A percentile compares a stretch with the other conserved stretches of the same genome.
Conservation (phyloP, 2,888 invertebrate species). For the Heliconius ethilla region DNA sequence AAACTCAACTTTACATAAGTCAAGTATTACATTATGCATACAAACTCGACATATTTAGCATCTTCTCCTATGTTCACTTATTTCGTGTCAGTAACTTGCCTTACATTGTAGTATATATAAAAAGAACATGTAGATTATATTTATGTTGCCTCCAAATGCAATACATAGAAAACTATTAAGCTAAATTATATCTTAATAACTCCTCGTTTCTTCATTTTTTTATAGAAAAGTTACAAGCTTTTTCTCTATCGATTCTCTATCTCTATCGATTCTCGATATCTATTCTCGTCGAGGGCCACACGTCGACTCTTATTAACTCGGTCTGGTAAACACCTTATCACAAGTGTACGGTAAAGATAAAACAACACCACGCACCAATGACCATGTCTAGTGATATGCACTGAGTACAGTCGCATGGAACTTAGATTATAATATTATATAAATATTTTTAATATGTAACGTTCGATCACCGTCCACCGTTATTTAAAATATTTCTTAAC, state of each 20-base stretch:
- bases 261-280: too few species aligned
- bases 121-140: slow-evolving; percentile 60
- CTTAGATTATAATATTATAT: neutral
- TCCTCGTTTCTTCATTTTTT: slow-evolving; percentile 35
- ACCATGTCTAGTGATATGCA: slow-evolving; percentile 64
- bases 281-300: slow-evolving; percentile 49
- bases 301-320: slow-evolving; percentile 75
- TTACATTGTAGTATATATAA: slow-evolving; percentile 47
- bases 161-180: slow-evolving; percentile 47
- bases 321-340: slow-evolving; percentile 78
- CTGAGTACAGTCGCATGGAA: slow-evolving; percentile 59
- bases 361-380: slow-evolving; percentile 67
- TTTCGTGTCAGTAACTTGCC: slow-evolving; percentile 45
- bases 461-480: too few species aligned
- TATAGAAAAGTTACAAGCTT: slow-evolving; percentile 54
- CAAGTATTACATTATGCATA: slow-evolving; percentile 46
- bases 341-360: slow-evolving; percentile 78
- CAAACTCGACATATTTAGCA: slow-evolving; percentile 48
- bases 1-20: slow-evolving; percentile 42
- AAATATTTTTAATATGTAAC: too few species aligned
- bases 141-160: slow-evolving; percentile 57
- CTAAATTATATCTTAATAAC: slow-evolving; percentile 53
- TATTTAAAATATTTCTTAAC: too few species aligned
- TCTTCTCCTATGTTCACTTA: slow-evolving; percentile 47
- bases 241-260: slow-evolving; percentile 50